These are phyloP conservation scores for Drosophila flavopinicola DNA, from an alignment of 2,888 invertebrate genomes.

Conservation along the genomic window DNA sequence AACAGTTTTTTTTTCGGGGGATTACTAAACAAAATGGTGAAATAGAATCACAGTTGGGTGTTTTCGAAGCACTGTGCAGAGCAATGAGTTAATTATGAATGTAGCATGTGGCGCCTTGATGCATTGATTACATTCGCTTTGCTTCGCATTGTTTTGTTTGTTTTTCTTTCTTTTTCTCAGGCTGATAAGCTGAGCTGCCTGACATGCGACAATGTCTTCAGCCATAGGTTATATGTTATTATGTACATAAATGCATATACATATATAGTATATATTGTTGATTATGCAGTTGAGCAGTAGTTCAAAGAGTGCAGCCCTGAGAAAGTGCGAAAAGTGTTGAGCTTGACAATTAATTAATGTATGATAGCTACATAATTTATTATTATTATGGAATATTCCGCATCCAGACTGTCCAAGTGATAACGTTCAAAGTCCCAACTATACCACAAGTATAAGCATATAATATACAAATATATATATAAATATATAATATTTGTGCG, in stretches of 20 bases:
- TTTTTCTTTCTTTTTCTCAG: slow-evolving; percentile 60
- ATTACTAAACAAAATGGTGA: slow-evolving; percentile 25
- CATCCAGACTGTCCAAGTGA: slow-evolving; percentile 39
- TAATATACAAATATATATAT: neutral
- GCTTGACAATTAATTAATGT: slow-evolving; percentile 51
- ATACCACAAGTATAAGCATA: slow-evolving; percentile 8
- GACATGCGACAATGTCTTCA: slow-evolving; percentile 23
- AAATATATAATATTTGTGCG: neutral
- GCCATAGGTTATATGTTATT: neutral
- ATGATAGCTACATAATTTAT: slow-evolving; percentile 65
- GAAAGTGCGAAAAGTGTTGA: slow-evolving; percentile 71
- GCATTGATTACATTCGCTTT: slow-evolving; percentile 27
- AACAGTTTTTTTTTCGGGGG: slow-evolving; percentile 3
- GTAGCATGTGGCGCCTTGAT: slow-evolving; percentile 36
- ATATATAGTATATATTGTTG: slow-evolving; percentile 33
- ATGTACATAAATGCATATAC: neutral
- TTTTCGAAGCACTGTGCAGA: slow-evolving; percentile 9
- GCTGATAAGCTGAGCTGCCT: slow-evolving; percentile 66
- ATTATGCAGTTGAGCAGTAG: slow-evolving; percentile 50
- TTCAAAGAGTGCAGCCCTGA: slow-evolving; percentile 62
- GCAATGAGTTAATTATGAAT: slow-evolving; percentile 17
- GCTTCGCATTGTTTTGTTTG: slow-evolving; percentile 35
- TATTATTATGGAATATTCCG: slow-evolving; percentile 74
- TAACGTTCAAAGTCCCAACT: slow-evolving; percentile 45
- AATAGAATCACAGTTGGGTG: neutral